phyloP scores from a whole-genome alignment of 2,888 invertebrate species.

The Argyra leucocephala region DNA sequence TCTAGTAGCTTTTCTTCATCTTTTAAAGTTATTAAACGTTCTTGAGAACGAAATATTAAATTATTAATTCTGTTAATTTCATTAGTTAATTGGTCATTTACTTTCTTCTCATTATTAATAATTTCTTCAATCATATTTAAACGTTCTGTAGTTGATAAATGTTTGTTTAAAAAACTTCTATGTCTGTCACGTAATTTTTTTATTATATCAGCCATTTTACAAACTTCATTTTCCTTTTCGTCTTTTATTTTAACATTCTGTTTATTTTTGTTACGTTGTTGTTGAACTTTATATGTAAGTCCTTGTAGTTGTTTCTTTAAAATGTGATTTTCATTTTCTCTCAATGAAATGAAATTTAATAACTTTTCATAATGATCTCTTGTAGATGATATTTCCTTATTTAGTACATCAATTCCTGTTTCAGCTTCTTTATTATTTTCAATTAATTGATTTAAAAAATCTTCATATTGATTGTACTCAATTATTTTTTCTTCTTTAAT shows the following conservation, averaged over 20 bases:
- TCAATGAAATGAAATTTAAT: slow-evolving; percentile 35
- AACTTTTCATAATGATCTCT: slow-evolving; percentile 35
- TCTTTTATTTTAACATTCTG: slow-evolving; percentile 28
- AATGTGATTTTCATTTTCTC: slow-evolving; percentile 42
- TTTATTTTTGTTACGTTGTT: slow-evolving; percentile 36
- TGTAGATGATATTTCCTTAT: slow-evolving; percentile 39
- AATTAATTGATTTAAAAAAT: slow-evolving; percentile 46
- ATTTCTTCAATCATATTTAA: slow-evolving; percentile 39
- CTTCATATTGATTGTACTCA: slow-evolving; percentile 43
- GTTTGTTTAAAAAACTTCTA: slow-evolving; percentile 31
- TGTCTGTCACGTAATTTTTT: slow-evolving; percentile 30
- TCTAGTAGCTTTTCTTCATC: slow-evolving; percentile 31
- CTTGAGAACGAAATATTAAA: slow-evolving; percentile 35
- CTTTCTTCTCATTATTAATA: slow-evolving; percentile 34
- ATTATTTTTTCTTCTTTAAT: slow-evolving; percentile 37
- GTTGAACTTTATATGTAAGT: slow-evolving; percentile 32
- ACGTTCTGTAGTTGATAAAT: slow-evolving; percentile 36
- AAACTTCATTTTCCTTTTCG: slow-evolving; percentile 28
- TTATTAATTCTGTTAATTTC: slow-evolving; percentile 36
- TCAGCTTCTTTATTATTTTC: slow-evolving; percentile 47
- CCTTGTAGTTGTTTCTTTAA: slow-evolving; percentile 38
- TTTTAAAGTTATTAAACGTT: slow-evolving; percentile 32
- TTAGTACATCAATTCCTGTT: slow-evolving; percentile 40
- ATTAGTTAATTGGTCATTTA: slow-evolving; percentile 29
- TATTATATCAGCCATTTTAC: slow-evolving; percentile 25